phyloP scores from a whole-genome alignment of 2,113 vertebrate genomes.

The Cyanoderma ruficeps region DNA sequence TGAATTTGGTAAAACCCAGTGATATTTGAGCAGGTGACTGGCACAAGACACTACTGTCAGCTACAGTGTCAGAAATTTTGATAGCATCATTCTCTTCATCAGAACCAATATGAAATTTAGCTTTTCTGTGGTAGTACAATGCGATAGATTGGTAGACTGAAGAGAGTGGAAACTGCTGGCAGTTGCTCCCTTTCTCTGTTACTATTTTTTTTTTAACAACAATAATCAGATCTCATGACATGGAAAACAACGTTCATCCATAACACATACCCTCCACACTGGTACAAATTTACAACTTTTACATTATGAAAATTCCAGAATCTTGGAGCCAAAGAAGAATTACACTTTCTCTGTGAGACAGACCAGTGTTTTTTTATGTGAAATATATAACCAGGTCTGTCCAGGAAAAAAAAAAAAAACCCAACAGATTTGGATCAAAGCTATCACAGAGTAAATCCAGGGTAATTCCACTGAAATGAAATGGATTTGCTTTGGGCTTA shows the following conservation, averaged over 20 bases:
- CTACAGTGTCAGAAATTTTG: neutral
- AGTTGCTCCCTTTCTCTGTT: neutral
- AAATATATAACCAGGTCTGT: neutral
- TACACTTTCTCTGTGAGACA: neutral
- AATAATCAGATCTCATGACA: neutral
- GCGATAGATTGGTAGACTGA: neutral
- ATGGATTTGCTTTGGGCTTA: neutral
- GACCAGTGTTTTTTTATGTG: neutral
- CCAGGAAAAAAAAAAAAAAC: too few relatives aligned
- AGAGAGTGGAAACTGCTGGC: neutral
- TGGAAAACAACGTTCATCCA: neutral
- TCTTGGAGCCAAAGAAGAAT: neutral
- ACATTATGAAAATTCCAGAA: neutral
- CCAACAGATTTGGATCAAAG: neutral
- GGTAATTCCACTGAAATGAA: slow-evolving; percentile 3
- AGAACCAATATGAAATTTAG: neutral
- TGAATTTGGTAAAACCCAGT: neutral
- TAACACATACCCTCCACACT: neutral
- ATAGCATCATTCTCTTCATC: neutral
- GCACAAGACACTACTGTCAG: neutral
- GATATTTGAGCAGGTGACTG: neutral
- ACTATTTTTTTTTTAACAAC: neutral
- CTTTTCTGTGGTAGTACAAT: neutral
- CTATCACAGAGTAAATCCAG: neutral
- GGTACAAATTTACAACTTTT: neutral